Evolutionary conservation across 2,797 vertebrate genomes (phyloP), one percentile per base, ranked within the genome.

Genomic region (Monodelphis domestica): DNA sequence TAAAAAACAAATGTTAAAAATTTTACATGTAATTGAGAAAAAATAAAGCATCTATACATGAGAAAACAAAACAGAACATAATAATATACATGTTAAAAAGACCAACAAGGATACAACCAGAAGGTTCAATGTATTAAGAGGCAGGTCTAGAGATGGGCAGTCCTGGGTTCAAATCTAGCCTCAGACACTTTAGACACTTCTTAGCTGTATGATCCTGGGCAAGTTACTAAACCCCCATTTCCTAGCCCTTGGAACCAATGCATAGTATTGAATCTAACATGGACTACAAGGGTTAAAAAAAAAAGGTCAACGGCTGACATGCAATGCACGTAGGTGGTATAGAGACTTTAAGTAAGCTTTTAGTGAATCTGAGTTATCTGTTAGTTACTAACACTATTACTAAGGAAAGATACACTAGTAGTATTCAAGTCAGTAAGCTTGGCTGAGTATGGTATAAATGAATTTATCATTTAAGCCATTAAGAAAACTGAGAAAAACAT

Each of bases 401-500:
- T 63, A 63, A 70, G 63, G n/a, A 70, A 5, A 70, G 63, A 70
- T 33, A 70, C 70, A 63, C 70, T 70, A 6, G 33, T n/a, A 38
- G 15, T 21, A 38, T 21, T 11, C 33, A 63, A n/a, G 59, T 63
- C 33, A 94, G 0, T 95, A 55, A 95, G n/a, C 50, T 63, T 88
- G 29, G 88, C 0, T 63, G 33, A 90, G 33, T 91, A 52, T 50
- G 54, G 50, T 78, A 90, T 91, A 90, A 93, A 90, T 90, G n/a
- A 92, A 84, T 91, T 51, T 54, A 15, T 84, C 93, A 90, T 63
- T 92, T 55, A 93, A 94, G 88, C 38, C 78, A 95, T 59, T 14
- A 50, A 56, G 15, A 94, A 91, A 93, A 92, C 21, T 55, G 51
- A 92, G 38, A 57, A 88, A 91, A 55, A 55, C 17, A 54, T 55